These are phyloP conservation scores for Synergus laeviventris DNA, from an alignment of 2,888 invertebrate genomes.

Conservation along the genomic window DNA sequence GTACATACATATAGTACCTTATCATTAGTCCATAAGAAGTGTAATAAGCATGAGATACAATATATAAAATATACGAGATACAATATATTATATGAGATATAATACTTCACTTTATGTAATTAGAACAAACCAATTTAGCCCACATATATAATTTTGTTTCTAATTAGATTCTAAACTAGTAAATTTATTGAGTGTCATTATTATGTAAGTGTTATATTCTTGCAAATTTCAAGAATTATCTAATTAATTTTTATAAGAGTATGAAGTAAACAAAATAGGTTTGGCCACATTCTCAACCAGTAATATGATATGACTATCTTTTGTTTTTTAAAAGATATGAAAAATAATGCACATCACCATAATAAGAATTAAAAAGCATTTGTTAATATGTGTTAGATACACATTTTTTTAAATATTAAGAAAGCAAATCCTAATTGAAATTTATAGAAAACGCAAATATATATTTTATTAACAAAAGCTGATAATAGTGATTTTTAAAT, in stretches of 20 bases:
- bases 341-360: not conserved
- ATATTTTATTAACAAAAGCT: too few species aligned
- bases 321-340: not conserved
- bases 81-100: too few species aligned
- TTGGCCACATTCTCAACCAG: conserved; percentile 1
- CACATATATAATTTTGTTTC: conserved; percentile 1
- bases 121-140: not conserved
- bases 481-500: too few species aligned
- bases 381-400: too few species aligned
- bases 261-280: conserved; percentile 2
- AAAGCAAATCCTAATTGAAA: too few species aligned
- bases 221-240: conserved; percentile 4
- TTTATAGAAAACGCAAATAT: too few species aligned
- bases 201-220: conserved; percentile 5
- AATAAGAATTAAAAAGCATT: not conserved
- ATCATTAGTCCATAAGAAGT: too few species aligned
- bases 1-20: not conserved
- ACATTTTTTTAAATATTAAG: too few species aligned
- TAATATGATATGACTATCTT: conserved; percentile 13
- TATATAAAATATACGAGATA: too few species aligned
- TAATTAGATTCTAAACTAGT: not conserved
- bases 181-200: not conserved
- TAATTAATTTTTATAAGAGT: conserved; percentile 9
- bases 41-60: too few species aligned
- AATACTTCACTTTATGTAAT: not conserved